A percentile compares a stretch with the other conserved stretches of the same genome.
phyloP scores from a whole-genome alignment of 2,113 vertebrate species.

The Zosterops borbonicus region DNA sequence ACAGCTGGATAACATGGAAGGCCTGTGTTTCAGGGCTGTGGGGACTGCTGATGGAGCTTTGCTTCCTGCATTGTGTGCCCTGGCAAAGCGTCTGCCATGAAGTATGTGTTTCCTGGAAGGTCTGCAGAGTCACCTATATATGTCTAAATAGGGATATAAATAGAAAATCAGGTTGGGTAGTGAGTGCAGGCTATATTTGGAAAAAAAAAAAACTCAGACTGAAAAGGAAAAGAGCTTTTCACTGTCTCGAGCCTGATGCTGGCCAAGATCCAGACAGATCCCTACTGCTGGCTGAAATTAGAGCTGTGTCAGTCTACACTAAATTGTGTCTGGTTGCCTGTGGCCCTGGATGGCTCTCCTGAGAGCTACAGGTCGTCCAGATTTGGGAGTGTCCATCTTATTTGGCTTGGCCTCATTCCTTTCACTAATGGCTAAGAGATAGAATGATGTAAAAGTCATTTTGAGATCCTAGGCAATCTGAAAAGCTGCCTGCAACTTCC shows the following conservation, averaged over 20 bases:
- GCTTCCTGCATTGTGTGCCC: not conserved
- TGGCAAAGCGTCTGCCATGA: not conserved
- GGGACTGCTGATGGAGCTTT: not conserved
- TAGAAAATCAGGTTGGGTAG: not conserved
- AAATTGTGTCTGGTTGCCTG: not conserved
- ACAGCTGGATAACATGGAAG: not conserved
- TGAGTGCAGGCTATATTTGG: not conserved
- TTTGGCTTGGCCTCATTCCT: not conserved
- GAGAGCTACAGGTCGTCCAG: not conserved
- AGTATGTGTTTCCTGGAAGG: not conserved
- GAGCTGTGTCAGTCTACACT: not conserved
- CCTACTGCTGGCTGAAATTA: not conserved
- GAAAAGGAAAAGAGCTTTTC: slow-evolving; percentile 10
- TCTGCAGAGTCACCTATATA: not conserved
- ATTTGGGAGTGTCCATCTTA: not conserved
- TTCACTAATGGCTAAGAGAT: accelerated
- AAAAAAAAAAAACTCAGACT: not conserved
- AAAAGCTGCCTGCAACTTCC: not conserved
- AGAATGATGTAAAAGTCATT: not conserved
- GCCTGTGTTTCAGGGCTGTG: not conserved
- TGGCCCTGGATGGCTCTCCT: not conserved
- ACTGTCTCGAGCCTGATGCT: not conserved
- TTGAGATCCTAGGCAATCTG: not conserved
- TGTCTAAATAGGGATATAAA: not conserved
- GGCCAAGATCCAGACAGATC: not conserved